Base-by-base conservation (phyloP, 2,113 vertebrate genomes). In the Podarcis cretensis region DNA sequence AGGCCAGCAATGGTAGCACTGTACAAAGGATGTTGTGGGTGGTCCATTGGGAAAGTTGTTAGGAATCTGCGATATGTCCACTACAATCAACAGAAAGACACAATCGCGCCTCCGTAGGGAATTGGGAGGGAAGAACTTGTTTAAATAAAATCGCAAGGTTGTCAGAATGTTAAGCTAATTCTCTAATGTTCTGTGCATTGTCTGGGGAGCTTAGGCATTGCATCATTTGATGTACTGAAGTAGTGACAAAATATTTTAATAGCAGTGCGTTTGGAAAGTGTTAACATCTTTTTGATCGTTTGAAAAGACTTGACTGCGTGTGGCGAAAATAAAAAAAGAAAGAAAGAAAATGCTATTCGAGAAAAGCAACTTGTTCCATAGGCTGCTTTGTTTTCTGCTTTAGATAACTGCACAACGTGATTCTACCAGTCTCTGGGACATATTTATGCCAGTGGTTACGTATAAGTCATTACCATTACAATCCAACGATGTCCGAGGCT, bases 11-110 rank as follows among this genome's bases (percentile, higher is more conserved):
- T 95, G 97, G 97, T 96, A 97, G 97, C 94, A 20, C 59, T 92
- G 96, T 98, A 98, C 98, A 97, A 95, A 96, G 97, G 97, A 98
- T 98, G 97, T 98, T 97, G 98, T 98, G 98, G 98, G 98, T 98
- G 97, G 98, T 98, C 97, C 96, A 87, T 91, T 96, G 93, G 97
- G 97, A 98, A 96, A 94, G 95, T 96, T 96, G 95, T 91, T 79
- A 63, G 96, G 97, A 96, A 95, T 97, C 97, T 98, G 96, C 97
- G 98, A 95, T 97, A 97, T 95, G 97, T 98, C 97, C 97, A 97
- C 95, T 96, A 96, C 97, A 95, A 97, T 98, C 96, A 97, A 96
- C 96, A 97, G 93, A 96, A 96, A 94, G 95, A 92, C 89, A 96
- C 95, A 97, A 95, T 93, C 84, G 93, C 82, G 91, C 89, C 96